Base-by-base conservation (phyloP, 2,797 vertebrate species). In the Tokudaia tokunoshimensis region DNA sequence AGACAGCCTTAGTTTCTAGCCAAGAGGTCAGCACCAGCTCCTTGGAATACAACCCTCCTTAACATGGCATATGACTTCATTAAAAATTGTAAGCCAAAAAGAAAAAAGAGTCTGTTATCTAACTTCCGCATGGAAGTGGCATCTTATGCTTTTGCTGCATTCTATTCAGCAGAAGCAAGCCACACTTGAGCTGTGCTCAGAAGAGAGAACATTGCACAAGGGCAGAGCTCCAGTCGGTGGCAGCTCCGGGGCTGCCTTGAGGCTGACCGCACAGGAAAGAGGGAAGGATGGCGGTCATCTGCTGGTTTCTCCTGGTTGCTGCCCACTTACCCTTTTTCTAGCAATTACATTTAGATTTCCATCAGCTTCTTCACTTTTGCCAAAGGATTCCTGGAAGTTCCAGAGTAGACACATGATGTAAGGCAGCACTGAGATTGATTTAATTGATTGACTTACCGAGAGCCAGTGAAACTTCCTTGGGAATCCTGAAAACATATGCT, bases 321-420 rank as follows among this genome's bases (percentile, higher is more conserved):
- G 29, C 75, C 61, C 17, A 70, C 26, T 80, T 11, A 89, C 52
- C 19, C 37, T 74, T 82, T 41, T 94, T 88, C 14, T 92, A 24
- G 70, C 79, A 94, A 91, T 70, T 89, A 81, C 59, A 63, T 26
- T 13, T 92, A 81, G 22, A 84, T 76, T 90, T 91, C 94, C 31
- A 75, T 79, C 17, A 57, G 41, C 11, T 37, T 81, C 15, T 91
- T 44, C 2, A 74, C n/a, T 9, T 61, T 82, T 65, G 24, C 8
- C 44, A 94, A 81, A 85, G 37, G 67, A 67, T 87, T 94, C 65
- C 50, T 67, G 80, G 63, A 41, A 92, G 84, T 87, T 93, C 67
- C 70, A 92, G 50, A 91, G 24, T 52, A 19, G 76, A 81, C 34
- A 76, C 44, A 24, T 47, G 70, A 70, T 26, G 83, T 59, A 89